phyloP scores from a whole-genome alignment of 2,113 vertebrate species.

The Illadopsis cleaveri region DNA sequence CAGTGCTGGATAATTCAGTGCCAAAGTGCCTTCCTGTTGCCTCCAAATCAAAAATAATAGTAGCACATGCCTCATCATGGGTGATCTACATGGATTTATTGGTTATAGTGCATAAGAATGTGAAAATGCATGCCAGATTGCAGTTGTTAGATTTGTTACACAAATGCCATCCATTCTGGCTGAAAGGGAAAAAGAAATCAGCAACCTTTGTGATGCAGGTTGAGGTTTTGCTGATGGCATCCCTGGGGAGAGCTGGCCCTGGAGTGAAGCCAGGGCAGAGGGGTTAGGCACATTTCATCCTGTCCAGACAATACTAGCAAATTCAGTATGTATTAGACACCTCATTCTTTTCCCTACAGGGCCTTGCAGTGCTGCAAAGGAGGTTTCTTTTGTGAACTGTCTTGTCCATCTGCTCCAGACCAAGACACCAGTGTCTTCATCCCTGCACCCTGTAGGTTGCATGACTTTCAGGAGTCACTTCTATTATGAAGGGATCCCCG shows the following conservation, averaged over 20 bases:
- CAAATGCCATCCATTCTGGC: neutral
- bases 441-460: rapidly evolving
- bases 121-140: neutral
- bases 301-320: neutral
- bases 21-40: neutral
- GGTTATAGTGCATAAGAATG: neutral
- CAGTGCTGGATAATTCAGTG: rapidly evolving
- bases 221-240: neutral
- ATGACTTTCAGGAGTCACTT: neutral
- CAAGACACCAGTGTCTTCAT: neutral
- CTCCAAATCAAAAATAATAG: neutral
- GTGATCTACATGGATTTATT: neutral
- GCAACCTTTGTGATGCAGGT: neutral
- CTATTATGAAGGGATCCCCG: neutral
- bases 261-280: rapidly evolving
- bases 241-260: neutral
- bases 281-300: rapidly evolving
- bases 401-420: neutral
- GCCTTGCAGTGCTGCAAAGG: neutral
- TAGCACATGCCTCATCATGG: neutral
- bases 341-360: neutral
- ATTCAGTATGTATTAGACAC: neutral
- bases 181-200: neutral
- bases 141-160: neutral
- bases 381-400: neutral